Conservation (phyloP, 1,140 invertebrate genomes). For the Hormaphis cornu region DNA sequence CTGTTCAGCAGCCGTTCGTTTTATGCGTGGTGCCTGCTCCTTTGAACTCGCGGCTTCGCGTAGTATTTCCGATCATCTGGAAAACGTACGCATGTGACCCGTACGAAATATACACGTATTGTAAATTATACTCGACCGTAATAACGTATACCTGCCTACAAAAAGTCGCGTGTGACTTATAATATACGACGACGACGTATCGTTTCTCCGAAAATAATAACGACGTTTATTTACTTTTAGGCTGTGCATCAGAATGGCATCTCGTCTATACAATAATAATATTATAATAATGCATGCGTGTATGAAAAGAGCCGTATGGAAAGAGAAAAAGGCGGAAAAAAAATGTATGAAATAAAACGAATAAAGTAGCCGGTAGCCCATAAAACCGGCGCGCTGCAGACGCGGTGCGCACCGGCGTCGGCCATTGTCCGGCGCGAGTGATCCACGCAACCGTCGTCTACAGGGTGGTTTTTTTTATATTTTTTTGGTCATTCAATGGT, state of each 20-base stretch:
- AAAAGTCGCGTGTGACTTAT: no score
- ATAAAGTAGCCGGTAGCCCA: slow-evolving; percentile 3
- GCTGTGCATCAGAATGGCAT: not conserved
- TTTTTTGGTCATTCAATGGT: not conserved
- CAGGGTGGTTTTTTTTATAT: not conserved
- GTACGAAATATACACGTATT: no score
- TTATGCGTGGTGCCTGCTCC: no score
- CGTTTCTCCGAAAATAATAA: slow-evolving; percentile 1
- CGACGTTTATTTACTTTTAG: not conserved
- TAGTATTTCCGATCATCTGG: no score
- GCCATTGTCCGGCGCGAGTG: slow-evolving; percentile 2
- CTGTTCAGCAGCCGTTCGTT: no score
- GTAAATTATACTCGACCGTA: no score
- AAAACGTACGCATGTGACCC: no score
- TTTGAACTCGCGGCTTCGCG: no score
- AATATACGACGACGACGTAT: no score
- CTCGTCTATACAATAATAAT: not conserved
- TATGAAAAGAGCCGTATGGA: no score
- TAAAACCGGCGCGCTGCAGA: not conserved
- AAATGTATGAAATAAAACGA: not conserved
- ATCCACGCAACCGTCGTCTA: slow-evolving; percentile 15
- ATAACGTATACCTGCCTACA: no score
- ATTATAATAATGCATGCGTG: not conserved
- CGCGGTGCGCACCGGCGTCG: not conserved
- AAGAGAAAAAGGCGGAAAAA: not conserved